These are phyloP conservation scores for Diceros bicornis DNA, from an alignment of 2,797 vertebrate genomes.

Conservation along the genomic window DNA sequence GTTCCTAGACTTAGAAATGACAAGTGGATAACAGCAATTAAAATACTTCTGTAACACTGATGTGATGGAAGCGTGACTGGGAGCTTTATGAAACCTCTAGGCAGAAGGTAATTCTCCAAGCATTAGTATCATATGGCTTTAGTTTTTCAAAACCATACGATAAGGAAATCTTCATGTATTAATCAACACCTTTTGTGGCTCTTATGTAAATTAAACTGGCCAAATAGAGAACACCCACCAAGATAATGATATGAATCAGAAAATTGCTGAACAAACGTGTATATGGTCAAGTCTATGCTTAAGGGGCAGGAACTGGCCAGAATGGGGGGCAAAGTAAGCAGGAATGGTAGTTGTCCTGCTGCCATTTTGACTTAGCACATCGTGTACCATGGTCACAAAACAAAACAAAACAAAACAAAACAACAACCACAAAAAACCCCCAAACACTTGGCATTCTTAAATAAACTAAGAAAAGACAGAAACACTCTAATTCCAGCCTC, in stretches of 20 bases:
- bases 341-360: background rate
- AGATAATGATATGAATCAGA: background rate
- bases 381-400: background rate
- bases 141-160: background rate
- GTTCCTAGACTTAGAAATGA: background rate
- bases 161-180: conserved; percentile 23
- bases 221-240: background rate
- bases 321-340: background rate
- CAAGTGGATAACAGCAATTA: background rate
- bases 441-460: conserved; percentile 13
- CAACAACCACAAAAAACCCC: background rate
- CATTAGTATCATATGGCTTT: background rate
- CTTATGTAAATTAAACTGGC: conserved; percentile 1
- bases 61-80: background rate
- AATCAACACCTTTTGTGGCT: background rate
- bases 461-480: background rate
- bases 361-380: background rate
- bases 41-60: background rate
- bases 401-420: background rate
- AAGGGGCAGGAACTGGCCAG: background rate
- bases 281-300: background rate
- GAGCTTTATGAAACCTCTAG: background rate
- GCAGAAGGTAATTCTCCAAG: background rate
- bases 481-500: background rate
- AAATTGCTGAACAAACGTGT: background rate